A percentile compares a stretch with the other conserved stretches of the same genome.
phyloP scores from a whole-genome alignment of 2,888 invertebrate genomes.

The Auanema sp. region DNA sequence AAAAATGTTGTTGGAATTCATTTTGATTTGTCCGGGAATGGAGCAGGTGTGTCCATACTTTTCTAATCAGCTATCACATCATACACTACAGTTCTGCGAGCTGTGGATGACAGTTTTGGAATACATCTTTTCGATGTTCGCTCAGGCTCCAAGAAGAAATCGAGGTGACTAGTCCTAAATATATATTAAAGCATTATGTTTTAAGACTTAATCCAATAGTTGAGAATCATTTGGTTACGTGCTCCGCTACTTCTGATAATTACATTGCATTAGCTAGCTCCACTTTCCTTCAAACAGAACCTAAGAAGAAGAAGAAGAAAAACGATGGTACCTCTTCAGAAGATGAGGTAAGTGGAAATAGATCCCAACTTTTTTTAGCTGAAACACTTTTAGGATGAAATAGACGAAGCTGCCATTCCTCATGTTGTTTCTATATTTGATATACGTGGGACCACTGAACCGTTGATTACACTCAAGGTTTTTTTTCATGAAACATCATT shows the following conservation, averaged over 20 bases:
- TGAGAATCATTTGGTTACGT: constrained; percentile 32
- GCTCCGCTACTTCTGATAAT: constrained; percentile 25
- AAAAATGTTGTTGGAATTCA: constrained; percentile 24
- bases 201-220: constrained; percentile 32
- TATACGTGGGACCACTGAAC: constrained; percentile 23
- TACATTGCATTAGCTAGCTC: constrained; percentile 33
- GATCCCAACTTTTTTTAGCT: not conserved
- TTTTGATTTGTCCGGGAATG: constrained; percentile 17
- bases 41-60: constrained; percentile 4
- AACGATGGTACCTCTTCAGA: not conserved
- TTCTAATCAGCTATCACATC: not conserved
- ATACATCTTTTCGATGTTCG: constrained; percentile 34
- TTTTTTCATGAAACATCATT: not conserved
- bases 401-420: constrained; percentile 8
- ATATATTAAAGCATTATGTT: not conserved
- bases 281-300: constrained; percentile 19
- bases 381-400: constrained; percentile 3
- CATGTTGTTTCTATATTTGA: constrained; percentile 35
- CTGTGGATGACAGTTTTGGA: constrained; percentile 37
- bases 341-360: not conserved
- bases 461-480: constrained; percentile 28
- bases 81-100: constrained; percentile 21
- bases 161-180: constrained; percentile 8
- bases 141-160: constrained; percentile 28
- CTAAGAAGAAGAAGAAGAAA: constrained; percentile 13